Conservation (phyloP, 2,797 vertebrate species). For the Gallinago stenura region DNA sequence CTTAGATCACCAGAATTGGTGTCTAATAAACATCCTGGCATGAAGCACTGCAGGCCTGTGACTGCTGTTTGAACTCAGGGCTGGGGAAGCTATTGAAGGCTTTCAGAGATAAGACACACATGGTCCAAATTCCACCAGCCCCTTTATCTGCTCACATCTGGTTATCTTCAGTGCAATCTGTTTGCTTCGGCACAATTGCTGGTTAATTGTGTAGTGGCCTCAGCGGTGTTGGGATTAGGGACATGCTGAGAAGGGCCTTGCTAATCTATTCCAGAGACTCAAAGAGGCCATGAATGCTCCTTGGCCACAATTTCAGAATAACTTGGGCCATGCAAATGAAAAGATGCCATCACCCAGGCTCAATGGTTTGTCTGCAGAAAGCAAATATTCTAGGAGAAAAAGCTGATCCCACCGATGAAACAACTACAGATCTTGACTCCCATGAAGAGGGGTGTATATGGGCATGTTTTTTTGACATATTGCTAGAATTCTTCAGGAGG, state of each 20-base stretch:
- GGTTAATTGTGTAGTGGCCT: not conserved
- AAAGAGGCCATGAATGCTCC: not conserved
- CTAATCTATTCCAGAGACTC: conserved; percentile 2
- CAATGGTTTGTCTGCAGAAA: not conserved
- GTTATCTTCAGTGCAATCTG: conserved; percentile 8
- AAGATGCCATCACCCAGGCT: not conserved
- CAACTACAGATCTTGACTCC: not conserved
- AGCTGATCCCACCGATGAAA: not conserved
- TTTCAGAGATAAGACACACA: conserved; percentile 7
- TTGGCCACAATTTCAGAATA: not conserved
- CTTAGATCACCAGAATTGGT: not conserved
- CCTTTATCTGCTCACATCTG: conserved; percentile 54
- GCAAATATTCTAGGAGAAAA: not conserved
- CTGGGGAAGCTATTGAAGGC: not conserved
- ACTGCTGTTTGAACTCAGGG: not conserved
- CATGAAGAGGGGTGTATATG: not conserved
- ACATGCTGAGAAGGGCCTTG: not conserved
- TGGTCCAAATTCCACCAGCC: not conserved
- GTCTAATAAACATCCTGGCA: conserved; percentile 21
- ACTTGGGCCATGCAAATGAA: not conserved
- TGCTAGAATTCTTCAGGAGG: not conserved
- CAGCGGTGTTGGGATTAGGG: not conserved
- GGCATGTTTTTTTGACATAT: not conserved
- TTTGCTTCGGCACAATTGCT: not conserved
- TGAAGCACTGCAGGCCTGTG: not conserved